phyloP scores from a whole-genome alignment of 2,888 invertebrate genomes.

The Leptinotarsa juncta region DNA sequence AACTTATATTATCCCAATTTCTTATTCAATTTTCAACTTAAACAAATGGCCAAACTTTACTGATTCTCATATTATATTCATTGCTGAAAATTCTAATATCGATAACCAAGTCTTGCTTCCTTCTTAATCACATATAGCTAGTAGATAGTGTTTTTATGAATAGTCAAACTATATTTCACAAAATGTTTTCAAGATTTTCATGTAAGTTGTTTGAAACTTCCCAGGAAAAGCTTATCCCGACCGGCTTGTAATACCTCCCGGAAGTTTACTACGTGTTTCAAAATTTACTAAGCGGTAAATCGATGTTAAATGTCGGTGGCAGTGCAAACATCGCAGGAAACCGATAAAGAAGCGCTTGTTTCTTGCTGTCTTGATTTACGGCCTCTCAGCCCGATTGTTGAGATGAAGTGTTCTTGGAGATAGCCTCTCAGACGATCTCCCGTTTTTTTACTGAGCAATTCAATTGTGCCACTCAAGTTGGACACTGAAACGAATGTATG shows the following conservation, averaged over 20 bases:
- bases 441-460: constrained; percentile 9
- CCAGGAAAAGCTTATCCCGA: constrained; percentile 8
- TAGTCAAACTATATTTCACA: not conserved
- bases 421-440: constrained; percentile 5
- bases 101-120: not conserved
- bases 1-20: too few species aligned
- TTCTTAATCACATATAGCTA: not conserved
- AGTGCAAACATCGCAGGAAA: constrained; percentile 27
- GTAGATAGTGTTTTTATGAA: not conserved
- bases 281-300: constrained; percentile 36
- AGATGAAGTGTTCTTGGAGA: constrained; percentile 18
- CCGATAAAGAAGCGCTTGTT: constrained; percentile 29
- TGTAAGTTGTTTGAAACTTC: not conserved
- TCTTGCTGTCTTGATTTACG: constrained; percentile 25
- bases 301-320: constrained; percentile 32
- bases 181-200: not conserved
- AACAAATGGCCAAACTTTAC: too few species aligned
- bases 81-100: not conserved
- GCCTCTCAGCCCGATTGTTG: constrained; percentile 26
- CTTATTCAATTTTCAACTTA: too few species aligned
- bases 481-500: constrained; percentile 9
- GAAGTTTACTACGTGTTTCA: constrained; percentile 26
- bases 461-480: constrained; percentile 13
- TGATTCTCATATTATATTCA: too few species aligned
- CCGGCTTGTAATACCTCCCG: constrained; percentile 10